These are phyloP conservation scores for Lacanobia wlatinum DNA, from an alignment of 2,888 invertebrate species.

Conservation along the genomic window DNA sequence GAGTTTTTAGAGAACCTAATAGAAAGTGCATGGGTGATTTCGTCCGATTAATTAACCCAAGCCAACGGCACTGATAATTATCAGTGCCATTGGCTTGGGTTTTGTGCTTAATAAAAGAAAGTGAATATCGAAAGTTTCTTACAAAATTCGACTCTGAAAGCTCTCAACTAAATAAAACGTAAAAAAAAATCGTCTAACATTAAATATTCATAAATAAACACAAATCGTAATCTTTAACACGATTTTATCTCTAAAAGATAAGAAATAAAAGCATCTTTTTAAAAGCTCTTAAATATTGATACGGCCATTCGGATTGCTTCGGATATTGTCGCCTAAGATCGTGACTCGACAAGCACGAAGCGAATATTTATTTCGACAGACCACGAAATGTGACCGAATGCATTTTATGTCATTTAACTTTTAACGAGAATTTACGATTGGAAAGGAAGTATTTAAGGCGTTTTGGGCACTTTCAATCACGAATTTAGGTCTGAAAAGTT, in stretches of 20 bases:
- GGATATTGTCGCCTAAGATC: slow-evolving; percentile 73
- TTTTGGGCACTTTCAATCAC: background rate
- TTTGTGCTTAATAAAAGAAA: background rate
- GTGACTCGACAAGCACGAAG: slow-evolving; percentile 79
- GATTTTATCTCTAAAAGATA: slow-evolving; percentile 51
- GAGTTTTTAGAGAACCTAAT: background rate
- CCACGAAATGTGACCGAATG: slow-evolving; percentile 76
- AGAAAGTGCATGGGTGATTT: background rate
- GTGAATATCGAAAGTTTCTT: background rate
- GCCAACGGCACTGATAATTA: no score
- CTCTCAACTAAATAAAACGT: background rate
- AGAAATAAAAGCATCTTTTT: slow-evolving; percentile 59
- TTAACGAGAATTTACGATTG: slow-evolving; percentile 29
- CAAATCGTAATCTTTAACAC: slow-evolving; percentile 29
- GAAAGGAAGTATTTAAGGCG: background rate
- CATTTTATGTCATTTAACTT: slow-evolving; percentile 58
- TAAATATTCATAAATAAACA: slow-evolving; percentile 36
- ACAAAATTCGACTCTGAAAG: background rate
- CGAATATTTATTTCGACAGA: slow-evolving; percentile 78
- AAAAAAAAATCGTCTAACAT: background rate
- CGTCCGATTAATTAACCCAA: no score
- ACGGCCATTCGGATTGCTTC: slow-evolving; percentile 40
- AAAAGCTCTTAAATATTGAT: slow-evolving; percentile 70
- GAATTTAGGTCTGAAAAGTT: background rate
- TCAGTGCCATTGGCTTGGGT: background rate